Evolutionary conservation across 2,888 invertebrate species (phyloP), one percentile per base, ranked within the genome.

Genomic region (Chrysomela aeneicollis): DNA sequence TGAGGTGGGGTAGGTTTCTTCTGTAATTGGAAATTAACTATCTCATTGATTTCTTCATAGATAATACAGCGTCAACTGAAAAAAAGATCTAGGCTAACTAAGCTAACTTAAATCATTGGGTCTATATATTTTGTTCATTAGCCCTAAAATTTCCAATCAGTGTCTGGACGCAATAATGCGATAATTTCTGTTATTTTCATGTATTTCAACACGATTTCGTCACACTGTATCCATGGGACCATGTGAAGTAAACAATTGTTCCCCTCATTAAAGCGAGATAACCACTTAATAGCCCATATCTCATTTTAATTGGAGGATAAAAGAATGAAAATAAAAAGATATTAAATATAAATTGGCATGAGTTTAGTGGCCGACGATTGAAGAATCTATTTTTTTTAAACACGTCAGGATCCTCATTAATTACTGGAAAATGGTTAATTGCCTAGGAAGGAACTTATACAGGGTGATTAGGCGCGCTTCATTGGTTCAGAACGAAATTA

Each of bases 101-200:
- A n/a, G n/a, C n/a, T n/a, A n/a, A n/a, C n/a, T n/a, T n/a, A n/a
- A n/a, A n/a, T n/a, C n/a, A n/a, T n/a, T n/a, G n/a, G n/a, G n/a
- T n/a, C n/a, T n/a, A 30, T 51, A 42, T 53, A 21, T 15, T 47
- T n/a, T 17, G 47, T 47, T 15, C 17, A 8, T 47, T 19, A 17
- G 15, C 10, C 32, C 9, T 4, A 4, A 35, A 8, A 15, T 46
- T 59, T 59, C 51, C 18, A 52, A 63, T 62, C 46, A 47, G 15
- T 18, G 52, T 22, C 19, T 53, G 22, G 30, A 52, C 8, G 18
- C 12, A 26, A 52, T 26, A 26, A 10, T 35, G 6, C 26, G 32
- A 35, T 6, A 35, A 42, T 10, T 12, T 35, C 35, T 12, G 10
- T 42, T 15, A 15, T 42, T 42, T 42, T n/a, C 42, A 26, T 26